Evolutionary conservation across 92 coral and sea anemone species (phyloP).

Genomic region (Zoanthus sansibaricus): DNA sequence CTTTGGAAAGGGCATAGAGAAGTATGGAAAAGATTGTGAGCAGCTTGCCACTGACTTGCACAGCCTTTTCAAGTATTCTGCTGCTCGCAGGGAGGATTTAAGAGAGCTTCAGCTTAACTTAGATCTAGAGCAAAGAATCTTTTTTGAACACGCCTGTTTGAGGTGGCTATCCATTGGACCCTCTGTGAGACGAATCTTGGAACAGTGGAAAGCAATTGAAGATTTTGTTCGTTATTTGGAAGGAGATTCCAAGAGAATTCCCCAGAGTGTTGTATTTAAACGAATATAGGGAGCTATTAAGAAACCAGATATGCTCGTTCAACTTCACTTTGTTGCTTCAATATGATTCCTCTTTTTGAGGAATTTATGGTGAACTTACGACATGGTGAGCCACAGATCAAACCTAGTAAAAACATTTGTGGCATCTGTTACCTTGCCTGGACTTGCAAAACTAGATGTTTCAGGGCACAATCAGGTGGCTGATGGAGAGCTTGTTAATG

Average conservation of each 20-base stretch:
- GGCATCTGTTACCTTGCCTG: background rate
- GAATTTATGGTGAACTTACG: background rate
- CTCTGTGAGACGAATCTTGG: background rate
- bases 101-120: conserved; percentile 1
- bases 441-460: conserved; percentile 3
- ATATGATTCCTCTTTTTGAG: background rate
- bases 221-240: conserved; percentile 9
- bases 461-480: background rate
- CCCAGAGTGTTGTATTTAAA: conserved; percentile 5
- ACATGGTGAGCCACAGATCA: background rate
- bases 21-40: too few species aligned
- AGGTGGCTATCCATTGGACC: background rate
- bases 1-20: background rate
- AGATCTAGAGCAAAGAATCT: conserved; percentile 4
- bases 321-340: background rate
- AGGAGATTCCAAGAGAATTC: background rate
- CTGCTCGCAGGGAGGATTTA: conserved; percentile 46
- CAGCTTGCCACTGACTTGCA: conserved; percentile 1
- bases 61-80: conserved; percentile 53
- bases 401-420: background rate
- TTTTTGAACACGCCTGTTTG: background rate
- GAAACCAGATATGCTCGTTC: background rate
- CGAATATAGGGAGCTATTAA: background rate
- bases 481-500: conserved; percentile 7
- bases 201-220: conserved; percentile 8